phyloP scores from a whole-genome alignment of 2,113 vertebrate species.

The Petromus typicus region DNA sequence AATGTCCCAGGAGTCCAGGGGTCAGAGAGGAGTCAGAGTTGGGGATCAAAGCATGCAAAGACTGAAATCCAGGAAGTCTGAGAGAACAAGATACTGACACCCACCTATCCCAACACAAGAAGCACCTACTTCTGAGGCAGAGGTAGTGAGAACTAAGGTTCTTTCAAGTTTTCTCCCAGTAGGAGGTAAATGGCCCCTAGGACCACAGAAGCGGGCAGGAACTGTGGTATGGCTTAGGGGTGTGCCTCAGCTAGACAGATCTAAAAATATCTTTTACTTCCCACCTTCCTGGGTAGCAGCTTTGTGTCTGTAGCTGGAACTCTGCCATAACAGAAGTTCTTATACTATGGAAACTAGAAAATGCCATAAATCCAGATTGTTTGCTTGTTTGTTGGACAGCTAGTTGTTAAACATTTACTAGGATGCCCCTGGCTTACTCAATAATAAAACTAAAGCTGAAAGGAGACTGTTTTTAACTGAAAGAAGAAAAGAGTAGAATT shows the following conservation, averaged over 20 bases:
- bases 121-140: background rate
- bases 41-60: conserved; percentile 65
- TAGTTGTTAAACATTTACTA: conserved; percentile 48
- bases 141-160: background rate
- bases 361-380: conserved; percentile 2
- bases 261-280: background rate
- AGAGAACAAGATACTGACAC: conserved; percentile 52
- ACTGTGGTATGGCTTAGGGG: background rate
- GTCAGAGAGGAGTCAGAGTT: conserved; percentile 32
- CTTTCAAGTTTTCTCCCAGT: conserved; percentile 38
- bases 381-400: background rate
- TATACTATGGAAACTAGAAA: conserved; percentile 24
- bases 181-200: background rate
- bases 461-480: background rate
- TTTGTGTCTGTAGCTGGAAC: background rate
- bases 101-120: background rate
- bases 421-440: background rate
- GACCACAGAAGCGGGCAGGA: background rate
- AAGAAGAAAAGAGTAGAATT: background rate
- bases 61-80: conserved; percentile 70
- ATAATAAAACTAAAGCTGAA: background rate
- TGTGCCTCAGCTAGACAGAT: background rate
- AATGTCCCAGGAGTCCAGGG: background rate
- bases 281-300: background rate
- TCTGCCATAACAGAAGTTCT: background rate